Conservation (phyloP, 2,888 invertebrate genomes). For the Stratiomys singularior region DNA sequence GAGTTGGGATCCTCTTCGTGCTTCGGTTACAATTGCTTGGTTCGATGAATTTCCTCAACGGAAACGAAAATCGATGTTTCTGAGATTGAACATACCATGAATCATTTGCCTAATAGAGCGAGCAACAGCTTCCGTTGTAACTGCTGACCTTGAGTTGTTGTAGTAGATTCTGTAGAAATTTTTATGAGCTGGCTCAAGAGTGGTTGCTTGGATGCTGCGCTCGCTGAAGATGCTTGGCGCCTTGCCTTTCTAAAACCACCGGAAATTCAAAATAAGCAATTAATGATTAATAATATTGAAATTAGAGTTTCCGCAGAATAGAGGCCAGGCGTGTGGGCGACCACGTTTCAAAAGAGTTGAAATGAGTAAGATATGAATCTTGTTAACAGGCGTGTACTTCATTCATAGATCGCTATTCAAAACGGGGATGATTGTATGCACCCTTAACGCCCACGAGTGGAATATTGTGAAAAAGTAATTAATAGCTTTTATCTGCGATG, state of each 20-base stretch:
- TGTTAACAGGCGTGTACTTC: slow-evolving; percentile 12
- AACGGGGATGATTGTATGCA: slow-evolving; percentile 23
- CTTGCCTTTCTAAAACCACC: slow-evolving; percentile 42
- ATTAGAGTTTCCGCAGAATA: slow-evolving; percentile 23
- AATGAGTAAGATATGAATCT: slow-evolving; percentile 31
- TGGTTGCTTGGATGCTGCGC: background rate
- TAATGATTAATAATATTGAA: slow-evolving; percentile 44
- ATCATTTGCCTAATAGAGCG: background rate
- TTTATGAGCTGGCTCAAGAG: slow-evolving; percentile 27
- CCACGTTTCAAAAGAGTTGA: background rate
- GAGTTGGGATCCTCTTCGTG: too few relatives aligned
- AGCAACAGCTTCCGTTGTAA: slow-evolving; percentile 12
- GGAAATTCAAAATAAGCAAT: slow-evolving; percentile 43
- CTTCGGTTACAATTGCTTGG: background rate
- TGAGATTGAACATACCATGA: background rate
- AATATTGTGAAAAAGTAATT: background rate
- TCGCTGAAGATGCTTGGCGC: slow-evolving; percentile 42
- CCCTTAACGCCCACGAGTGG: background rate
- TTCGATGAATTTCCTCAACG: background rate
- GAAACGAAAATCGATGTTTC: background rate
- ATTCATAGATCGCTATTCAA: slow-evolving; percentile 18
- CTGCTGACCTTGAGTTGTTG: slow-evolving; percentile 37
- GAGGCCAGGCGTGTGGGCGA: slow-evolving; percentile 25
- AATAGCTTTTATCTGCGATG: too few relatives aligned
- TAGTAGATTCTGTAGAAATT: slow-evolving; percentile 43